phyloP scores from a whole-genome alignment of 2,113 vertebrate species.

The Raja brachyura region DNA sequence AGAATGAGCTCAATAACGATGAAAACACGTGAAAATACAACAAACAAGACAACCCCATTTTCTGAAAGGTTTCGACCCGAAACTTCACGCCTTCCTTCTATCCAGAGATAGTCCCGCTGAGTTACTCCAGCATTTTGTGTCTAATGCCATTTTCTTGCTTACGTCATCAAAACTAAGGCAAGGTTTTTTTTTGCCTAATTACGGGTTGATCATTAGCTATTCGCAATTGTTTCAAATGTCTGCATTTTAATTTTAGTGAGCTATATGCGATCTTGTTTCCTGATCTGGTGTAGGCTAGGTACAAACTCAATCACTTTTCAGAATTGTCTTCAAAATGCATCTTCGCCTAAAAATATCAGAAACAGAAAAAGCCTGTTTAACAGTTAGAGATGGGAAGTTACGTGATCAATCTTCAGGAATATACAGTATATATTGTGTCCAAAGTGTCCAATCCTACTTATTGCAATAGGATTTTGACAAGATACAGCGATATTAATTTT shows the following conservation, averaged over 20 bases:
- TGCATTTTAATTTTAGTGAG: too few species aligned
- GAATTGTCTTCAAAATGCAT: too few species aligned
- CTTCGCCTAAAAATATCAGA: background rate
- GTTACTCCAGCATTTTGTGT: too few species aligned
- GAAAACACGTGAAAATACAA: background rate
- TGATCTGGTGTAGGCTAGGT: too few species aligned
- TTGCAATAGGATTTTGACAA: background rate
- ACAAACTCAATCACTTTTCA: too few species aligned
- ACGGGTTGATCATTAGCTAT: background rate
- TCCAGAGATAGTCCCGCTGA: too few species aligned
- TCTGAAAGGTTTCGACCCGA: too few species aligned
- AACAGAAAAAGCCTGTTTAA: background rate
- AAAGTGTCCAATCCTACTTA: background rate
- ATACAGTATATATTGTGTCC: too few species aligned
- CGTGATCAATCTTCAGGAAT: slow-evolving; percentile 1
- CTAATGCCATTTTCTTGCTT: background rate
- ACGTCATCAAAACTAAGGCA: background rate
- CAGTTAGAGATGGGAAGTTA: background rate
- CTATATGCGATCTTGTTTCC: too few species aligned
- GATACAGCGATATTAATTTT: background rate
- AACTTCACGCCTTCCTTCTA: too few species aligned
- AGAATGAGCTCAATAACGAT: background rate
- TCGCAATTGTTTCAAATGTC: too few species aligned
- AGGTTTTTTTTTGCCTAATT: background rate
- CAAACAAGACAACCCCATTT: too few species aligned